Base-by-base conservation (phyloP, 2,113 vertebrate genomes). In the Clarias gariepinus region DNA sequence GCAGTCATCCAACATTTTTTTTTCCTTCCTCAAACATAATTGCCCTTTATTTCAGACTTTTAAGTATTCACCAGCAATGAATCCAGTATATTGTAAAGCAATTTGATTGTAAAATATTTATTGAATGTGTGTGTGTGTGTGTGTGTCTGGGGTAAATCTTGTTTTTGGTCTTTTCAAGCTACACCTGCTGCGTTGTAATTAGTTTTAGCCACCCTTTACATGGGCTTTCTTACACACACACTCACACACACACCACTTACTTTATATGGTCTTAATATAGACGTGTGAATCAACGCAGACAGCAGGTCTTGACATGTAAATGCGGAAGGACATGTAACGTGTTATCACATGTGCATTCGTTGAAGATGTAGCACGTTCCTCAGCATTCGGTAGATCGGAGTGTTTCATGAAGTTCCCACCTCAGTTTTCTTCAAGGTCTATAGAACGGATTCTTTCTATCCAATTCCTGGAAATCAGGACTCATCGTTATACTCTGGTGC, bases 151-250 rank as follows among this genome's bases (percentile, higher is more conserved):
- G 33, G 33, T 33, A 61, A 73, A 15, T 16, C 55, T 71, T 60
- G 79, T 87, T 86, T 81, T 52, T 21, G 52, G 57, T 60, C 69
- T 60, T 36, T 61, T 47, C 15, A 41, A 53, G 58, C 13, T 92
- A 92, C 92, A 93, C 94, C 93, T 94, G 93, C 93, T 86, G 88
- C 66, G 89, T 89, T 94, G 92, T 94, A 94, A 95, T 95, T 93
- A 94, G 92, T 94, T 94, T 93, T 92, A 91, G 90, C 91, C 90
- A 90, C 92, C 91, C 88, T 85, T 86, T 47, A 47, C 47, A 47
- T 47, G 47, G 47, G 6, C 47, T 47, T 47, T 47, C 47, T 47
- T 7, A 47, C 47, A 47, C 7, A 47, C 47, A 47, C 41, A 47
- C 41, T 6, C 41, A 47, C 41, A 47, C 41, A 47, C 41, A 47